A percentile compares a stretch with the other conserved stretches of the same genome.
Evolutionary conservation across 2,797 vertebrate genomes (phyloP).

Genomic region (Gastrophryne carolinensis): DNA sequence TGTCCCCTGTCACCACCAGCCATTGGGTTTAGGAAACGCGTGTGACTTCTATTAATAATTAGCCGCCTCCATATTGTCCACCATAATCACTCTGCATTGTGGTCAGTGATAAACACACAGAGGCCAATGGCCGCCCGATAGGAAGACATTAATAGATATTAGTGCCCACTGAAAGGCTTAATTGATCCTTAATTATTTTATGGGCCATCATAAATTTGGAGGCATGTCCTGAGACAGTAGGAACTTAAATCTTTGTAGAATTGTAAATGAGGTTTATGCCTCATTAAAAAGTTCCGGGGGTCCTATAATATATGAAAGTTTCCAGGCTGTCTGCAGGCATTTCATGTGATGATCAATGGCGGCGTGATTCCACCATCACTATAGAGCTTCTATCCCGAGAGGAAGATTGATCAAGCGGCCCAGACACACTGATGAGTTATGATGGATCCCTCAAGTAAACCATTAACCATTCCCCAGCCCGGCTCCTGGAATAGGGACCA

Average conservation of each 20-base stretch:
- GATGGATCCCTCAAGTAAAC: not conserved
- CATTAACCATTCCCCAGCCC: not conserved
- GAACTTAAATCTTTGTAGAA: too few relatives aligned
- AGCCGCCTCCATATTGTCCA: conserved; percentile 7
- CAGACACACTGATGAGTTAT: not conserved
- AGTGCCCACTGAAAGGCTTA: not conserved
- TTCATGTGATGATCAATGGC: not conserved
- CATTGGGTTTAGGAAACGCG: not conserved
- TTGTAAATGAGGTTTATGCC: too few relatives aligned
- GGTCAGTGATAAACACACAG: not conserved
- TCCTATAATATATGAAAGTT: not conserved
- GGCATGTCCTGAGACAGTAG: not conserved
- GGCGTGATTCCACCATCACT: not conserved
- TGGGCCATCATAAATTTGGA: not conserved
- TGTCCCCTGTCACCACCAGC: conserved; percentile 12
- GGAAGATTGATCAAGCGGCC: not conserved
- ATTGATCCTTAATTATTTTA: too few relatives aligned
- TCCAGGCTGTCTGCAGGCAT: not conserved
- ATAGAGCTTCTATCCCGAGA: not conserved
- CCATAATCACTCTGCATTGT: not conserved
- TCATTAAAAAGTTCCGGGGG: not conserved
- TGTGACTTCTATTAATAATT: conserved; percentile 15
- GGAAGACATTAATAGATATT: too few relatives aligned
- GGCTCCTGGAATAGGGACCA: not conserved
- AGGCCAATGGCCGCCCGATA: too few relatives aligned